Evolutionary conservation across 30 jellyfish, hydroid and myxozoan genomes (phyloP), one percentile per base, ranked within the genome.

Genomic region (Chrysaora quinquecirrha): DNA sequence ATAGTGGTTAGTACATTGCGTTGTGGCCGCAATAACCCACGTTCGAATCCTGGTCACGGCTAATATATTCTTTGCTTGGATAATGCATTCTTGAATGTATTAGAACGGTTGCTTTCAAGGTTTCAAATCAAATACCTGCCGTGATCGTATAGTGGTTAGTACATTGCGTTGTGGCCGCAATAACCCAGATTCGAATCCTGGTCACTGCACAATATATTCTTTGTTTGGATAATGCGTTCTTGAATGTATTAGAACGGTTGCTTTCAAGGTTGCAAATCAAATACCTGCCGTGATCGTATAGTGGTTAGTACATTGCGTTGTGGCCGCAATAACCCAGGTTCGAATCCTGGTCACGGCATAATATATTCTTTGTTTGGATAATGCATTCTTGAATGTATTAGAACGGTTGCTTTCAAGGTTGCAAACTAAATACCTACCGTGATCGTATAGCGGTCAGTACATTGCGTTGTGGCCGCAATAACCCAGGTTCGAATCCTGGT

Each of bases 1-100:
- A 63, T 63, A 63, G 75, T 63, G 75, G 75, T 63, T 63, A 63
- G 75, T 63, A 63, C 75, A 63, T 63, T 38, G 54, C 54, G 54
- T 38, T 38, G 54, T 38, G 54, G 54, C 54, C 54, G 54, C 54
- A 38, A 38, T 38, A 38, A 38, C 54, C 54, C 54, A 38, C 11
- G 54, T 38, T 38, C 54, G 54, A 38, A 38, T 38, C 33, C 46
- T 33, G 75, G 75, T 63, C 75, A 63, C 75, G 75, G 75, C 75
- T 18, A n/a, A n/a, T n/a, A n/a, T n/a, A n/a, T n/a, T n/a, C n/a
- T n/a, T n/a, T n/a, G n/a, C n/a, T n/a, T n/a, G n/a, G n/a, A n/a
- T n/a, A n/a, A n/a, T n/a, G n/a, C n/a, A n/a, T n/a, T n/a, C n/a
- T n/a, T n/a, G n/a, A n/a, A n/a, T n/a, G n/a, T n/a, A n/a, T n/a